Conservation (phyloP, 2,888 invertebrate genomes). For the Eupithecia insigniata region DNA sequence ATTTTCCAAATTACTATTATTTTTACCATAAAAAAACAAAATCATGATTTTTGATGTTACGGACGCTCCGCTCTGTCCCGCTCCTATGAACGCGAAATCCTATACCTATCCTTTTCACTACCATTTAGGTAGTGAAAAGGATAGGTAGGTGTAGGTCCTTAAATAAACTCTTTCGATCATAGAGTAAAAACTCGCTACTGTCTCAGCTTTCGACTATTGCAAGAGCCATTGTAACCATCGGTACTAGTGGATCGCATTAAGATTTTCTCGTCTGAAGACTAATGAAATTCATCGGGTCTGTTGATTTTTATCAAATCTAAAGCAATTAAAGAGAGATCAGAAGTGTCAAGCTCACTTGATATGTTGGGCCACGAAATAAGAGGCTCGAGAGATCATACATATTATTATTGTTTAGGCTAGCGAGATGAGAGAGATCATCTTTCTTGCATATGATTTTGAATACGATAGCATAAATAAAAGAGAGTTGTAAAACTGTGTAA, state of each 20-base stretch:
- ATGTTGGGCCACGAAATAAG: slow-evolving; percentile 49
- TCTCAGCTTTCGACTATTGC: too few species aligned
- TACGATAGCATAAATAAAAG: not conserved
- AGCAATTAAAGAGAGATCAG: slow-evolving; percentile 64
- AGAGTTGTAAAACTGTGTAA: not conserved
- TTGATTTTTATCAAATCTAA: slow-evolving; percentile 53
- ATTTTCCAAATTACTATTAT: too few species aligned
- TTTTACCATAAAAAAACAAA: too few species aligned
- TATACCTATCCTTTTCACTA: too few species aligned
- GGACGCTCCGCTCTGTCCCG: too few species aligned
- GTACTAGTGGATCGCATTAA: not conserved
- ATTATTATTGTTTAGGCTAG: not conserved
- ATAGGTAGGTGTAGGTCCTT: too few species aligned
- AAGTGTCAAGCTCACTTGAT: slow-evolving; percentile 50
- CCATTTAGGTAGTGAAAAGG: too few species aligned
- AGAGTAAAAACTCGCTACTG: too few species aligned
- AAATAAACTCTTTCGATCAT: too few species aligned
- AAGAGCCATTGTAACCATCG: not conserved
- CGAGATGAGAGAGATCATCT: not conserved
- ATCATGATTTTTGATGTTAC: too few species aligned
- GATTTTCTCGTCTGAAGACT: not conserved
- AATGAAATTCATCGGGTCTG: slow-evolving; percentile 29
- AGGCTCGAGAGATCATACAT: slow-evolving; percentile 10
- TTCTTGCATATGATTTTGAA: not conserved
- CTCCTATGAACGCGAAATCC: too few species aligned